Conservation (phyloP, 2,888 invertebrate species). For the Ditula angustiorana region DNA sequence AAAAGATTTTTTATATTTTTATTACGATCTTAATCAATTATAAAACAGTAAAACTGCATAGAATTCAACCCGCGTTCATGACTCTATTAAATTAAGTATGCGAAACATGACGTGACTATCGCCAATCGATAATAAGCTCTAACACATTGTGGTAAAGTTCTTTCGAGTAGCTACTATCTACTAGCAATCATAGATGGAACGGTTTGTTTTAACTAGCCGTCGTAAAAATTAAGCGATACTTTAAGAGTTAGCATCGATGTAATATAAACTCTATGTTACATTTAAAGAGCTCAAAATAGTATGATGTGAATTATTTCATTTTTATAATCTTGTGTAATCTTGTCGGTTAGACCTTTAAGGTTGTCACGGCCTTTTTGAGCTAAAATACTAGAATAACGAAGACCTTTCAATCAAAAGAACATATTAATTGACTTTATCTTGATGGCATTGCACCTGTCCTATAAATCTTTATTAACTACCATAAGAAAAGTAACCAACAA, state of each 20-base stretch:
- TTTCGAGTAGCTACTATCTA: constrained; percentile 6
- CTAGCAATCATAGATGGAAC: constrained; percentile 37
- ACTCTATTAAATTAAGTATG: constrained; percentile 35
- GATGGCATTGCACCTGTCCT: constrained; percentile 3
- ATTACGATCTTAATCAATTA: constrained; percentile 33
- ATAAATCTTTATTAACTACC: background rate
- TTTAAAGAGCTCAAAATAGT: background rate
- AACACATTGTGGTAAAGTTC: constrained; percentile 14
- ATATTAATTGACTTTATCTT: constrained; percentile 3
- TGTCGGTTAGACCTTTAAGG: constrained; percentile 26
- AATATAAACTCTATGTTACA: background rate
- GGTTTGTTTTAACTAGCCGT: constrained; percentile 39
- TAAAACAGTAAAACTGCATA: constrained; percentile 30
- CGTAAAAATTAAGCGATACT: constrained; percentile 39
- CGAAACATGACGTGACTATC: constrained; percentile 26
- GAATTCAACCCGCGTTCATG: constrained; percentile 24
- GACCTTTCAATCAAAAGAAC: background rate
- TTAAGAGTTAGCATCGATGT: background rate
- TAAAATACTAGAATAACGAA: constrained; percentile 21
- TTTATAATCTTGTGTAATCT: too few relatives aligned
- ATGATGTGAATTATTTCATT: background rate
- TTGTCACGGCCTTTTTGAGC: constrained; percentile 17
- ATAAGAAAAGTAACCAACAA: background rate
- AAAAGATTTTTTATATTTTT: constrained; percentile 6
- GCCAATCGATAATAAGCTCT: constrained; percentile 12